A percentile compares a stretch with the other conserved stretches of the same genome.
phyloP scores from a whole-genome alignment of 1,140 invertebrate genomes.

The Drosophila leontia region DNA sequence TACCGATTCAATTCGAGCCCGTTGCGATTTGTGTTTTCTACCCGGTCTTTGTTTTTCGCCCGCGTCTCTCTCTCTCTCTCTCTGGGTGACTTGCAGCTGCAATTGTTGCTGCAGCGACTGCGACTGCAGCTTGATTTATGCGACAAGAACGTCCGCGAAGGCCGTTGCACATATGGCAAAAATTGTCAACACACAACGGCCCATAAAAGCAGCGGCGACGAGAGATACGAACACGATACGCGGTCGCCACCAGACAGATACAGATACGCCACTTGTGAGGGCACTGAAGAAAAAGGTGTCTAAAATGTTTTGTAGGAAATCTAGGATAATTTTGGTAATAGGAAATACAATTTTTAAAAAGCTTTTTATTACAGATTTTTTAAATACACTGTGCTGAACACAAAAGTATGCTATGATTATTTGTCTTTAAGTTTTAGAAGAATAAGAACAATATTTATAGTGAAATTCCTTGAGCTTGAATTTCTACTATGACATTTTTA shows the following conservation, averaged over 20 bases:
- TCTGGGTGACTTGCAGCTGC: slow-evolving; percentile 53
- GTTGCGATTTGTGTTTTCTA: slow-evolving; percentile 30
- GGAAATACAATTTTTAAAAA: no score
- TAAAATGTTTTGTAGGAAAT: not conserved
- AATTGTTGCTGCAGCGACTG: slow-evolving; percentile 22
- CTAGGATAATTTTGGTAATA: no score
- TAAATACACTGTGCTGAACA: no score
- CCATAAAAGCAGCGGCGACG: slow-evolving; percentile 58
- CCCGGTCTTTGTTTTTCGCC: slow-evolving; percentile 29
- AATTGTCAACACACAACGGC: slow-evolving; percentile 75
- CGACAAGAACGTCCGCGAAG: slow-evolving; percentile 69
- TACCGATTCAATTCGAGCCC: slow-evolving; percentile 44
- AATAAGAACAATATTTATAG: not conserved
- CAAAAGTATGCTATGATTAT: not conserved
- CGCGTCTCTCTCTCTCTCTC: slow-evolving; percentile 5
- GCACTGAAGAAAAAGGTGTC: slow-evolving; percentile 2
- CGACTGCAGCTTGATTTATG: slow-evolving; percentile 70
- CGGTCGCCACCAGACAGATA: slow-evolving; percentile 30
- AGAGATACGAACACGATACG: slow-evolving; percentile 64
- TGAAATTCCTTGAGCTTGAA: not conserved
- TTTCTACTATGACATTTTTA: not conserved
- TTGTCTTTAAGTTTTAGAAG: not conserved
- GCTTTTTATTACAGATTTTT: no score
- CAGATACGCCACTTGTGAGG: slow-evolving; percentile 40
- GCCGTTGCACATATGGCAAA: slow-evolving; percentile 78